Evolutionary conservation across 2,797 vertebrate genomes (phyloP).

Genomic region (Poecilia wingei): DNA sequence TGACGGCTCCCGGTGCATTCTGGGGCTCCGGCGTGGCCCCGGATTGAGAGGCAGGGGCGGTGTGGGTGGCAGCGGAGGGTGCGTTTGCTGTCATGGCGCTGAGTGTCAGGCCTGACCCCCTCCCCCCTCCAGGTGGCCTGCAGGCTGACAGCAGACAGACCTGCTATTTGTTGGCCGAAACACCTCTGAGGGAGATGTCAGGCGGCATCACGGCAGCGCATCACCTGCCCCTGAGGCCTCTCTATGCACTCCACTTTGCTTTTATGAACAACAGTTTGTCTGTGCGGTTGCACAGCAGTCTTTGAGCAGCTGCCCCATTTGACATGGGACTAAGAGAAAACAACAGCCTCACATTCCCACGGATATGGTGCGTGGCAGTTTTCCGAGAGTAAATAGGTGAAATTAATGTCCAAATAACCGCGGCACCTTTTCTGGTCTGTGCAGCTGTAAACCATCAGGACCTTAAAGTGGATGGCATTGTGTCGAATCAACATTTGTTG

Average conservation of each 20-base stretch:
- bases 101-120: conserved; percentile 69
- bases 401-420: not conserved
- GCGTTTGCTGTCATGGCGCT: conserved; percentile 58
- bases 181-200: conserved; percentile 77
- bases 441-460: not conserved
- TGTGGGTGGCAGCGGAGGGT: not conserved
- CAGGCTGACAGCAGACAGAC: conserved; percentile 77
- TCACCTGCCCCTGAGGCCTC: conserved; percentile 58
- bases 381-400: not conserved
- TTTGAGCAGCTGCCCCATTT: conserved; percentile 16
- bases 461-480: no score
- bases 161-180: conserved; percentile 76
- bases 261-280: conserved; percentile 53
- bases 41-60: conserved; percentile 18
- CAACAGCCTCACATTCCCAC: not conserved
- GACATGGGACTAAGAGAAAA: conserved; percentile 11
- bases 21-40: conserved; percentile 44
- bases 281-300: not conserved
- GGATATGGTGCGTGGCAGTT: not conserved
- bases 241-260: conserved; percentile 39
- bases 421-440: not conserved
- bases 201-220: conserved; percentile 54
- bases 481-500: no score
- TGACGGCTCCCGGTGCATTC: conserved; percentile 71
- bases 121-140: conserved; percentile 51